Percentiles rank a stretch among this genome's conserved stretches.
These are phyloP conservation scores for Pelagia noctiluca DNA, from an alignment of 30 jellyfish, hydroid and myxozoan species.

Conservation along the genomic window DNA sequence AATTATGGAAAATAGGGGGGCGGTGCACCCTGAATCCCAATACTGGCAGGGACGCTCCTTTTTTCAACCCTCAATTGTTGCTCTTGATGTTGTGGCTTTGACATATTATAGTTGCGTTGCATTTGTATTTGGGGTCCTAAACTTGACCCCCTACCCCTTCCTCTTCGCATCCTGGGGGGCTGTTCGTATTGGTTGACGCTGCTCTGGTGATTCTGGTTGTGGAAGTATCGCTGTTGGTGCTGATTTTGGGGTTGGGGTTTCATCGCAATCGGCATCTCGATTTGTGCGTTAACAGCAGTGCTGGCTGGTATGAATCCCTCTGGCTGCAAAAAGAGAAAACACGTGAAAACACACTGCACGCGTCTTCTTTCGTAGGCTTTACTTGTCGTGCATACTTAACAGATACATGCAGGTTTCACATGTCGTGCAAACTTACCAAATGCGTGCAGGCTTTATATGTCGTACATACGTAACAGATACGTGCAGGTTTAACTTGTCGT, in stretches of 20 bases:
- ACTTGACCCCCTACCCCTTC: conserved; percentile 59
- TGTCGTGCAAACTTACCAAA: too few species aligned
- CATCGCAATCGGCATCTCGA: neutral
- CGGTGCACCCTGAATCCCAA: conserved; percentile 8
- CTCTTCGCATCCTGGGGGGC: conserved; percentile 81
- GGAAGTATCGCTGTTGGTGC: conserved; percentile 19
- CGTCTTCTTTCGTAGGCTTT: too few species aligned
- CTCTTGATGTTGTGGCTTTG: conserved; percentile 36
- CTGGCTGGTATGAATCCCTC: too few species aligned
- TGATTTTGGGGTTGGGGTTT: conserved; percentile 40
- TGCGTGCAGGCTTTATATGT: too few species aligned
- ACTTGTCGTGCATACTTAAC: too few species aligned
- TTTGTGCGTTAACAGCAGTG: neutral
- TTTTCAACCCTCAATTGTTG: conserved; percentile 45
- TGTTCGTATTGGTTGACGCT: conserved; percentile 63
- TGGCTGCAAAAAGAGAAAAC: too few species aligned
- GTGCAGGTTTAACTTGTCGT: too few species aligned
- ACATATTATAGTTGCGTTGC: conserved; percentile 39
- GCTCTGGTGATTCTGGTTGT: conserved; percentile 31
- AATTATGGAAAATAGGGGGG: too few species aligned
- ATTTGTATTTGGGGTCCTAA: conserved; percentile 24
- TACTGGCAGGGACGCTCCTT: conserved; percentile 21
- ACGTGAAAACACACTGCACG: too few species aligned
- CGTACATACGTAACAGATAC: too few species aligned
- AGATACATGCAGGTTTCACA: too few species aligned